phyloP scores from a whole-genome alignment of 2,113 vertebrate genomes.

The Otus sunia region DNA sequence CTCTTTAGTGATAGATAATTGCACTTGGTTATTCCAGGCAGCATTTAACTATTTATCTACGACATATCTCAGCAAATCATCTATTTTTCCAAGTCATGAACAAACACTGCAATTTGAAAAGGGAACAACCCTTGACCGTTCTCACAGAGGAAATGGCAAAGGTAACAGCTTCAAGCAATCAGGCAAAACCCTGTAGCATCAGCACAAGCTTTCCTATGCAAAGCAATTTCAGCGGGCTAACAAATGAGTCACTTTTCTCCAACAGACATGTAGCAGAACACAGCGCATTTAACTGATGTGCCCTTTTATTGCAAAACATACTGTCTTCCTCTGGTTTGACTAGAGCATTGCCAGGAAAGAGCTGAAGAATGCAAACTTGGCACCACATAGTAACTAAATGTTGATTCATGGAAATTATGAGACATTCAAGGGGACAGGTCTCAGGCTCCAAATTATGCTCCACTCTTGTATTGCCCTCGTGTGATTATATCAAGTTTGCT shows the following conservation, averaged over 20 bases:
- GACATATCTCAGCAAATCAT: not conserved
- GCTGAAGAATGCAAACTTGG: not conserved
- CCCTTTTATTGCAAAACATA: conserved; percentile 5
- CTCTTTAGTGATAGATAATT: not conserved
- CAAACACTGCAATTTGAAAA: not conserved
- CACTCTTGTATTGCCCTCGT: not conserved
- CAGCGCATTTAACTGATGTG: conserved; percentile 31
- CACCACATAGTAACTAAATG: not conserved
- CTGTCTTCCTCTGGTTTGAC: not conserved
- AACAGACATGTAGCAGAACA: not conserved
- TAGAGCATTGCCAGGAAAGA: not conserved
- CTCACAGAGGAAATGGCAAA: not conserved
- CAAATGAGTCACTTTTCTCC: not conserved
- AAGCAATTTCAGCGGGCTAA: conserved; percentile 38
- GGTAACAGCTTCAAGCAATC: not conserved
- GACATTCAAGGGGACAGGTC: conserved; percentile 22
- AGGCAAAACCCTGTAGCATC: not conserved
- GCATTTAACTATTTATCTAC: not conserved
- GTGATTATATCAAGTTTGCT: conserved; percentile 34
- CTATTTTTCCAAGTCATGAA: not conserved
- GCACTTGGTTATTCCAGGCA: not conserved
- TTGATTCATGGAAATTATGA: conserved; percentile 48
- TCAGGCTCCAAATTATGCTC: conserved; percentile 47
- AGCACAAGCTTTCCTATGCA: not conserved
- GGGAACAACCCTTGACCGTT: not conserved